phyloP scores from a whole-genome alignment of 2,888 invertebrate genomes.

The Ptychoptera contaminata region DNA sequence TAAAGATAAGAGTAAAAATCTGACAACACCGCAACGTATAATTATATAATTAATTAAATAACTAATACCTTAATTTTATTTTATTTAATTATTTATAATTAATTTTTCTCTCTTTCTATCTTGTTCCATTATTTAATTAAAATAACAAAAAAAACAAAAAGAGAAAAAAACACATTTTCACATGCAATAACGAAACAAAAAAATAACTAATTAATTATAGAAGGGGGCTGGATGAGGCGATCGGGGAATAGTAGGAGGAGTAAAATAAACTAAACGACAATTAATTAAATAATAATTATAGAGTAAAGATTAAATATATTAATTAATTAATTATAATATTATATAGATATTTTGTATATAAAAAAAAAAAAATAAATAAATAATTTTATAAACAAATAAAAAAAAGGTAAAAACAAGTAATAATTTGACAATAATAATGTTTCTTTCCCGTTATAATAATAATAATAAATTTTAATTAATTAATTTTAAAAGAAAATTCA shows the following conservation, averaged over 20 bases:
- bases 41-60: constrained; percentile 3
- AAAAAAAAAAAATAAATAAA: constrained; percentile 4
- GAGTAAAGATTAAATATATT: too few relatives aligned
- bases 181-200: constrained; percentile 11
- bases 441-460: too few relatives aligned
- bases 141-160: too few relatives aligned
- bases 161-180: constrained; percentile 15
- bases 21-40: constrained; percentile 12
- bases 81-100: constrained; percentile 4
- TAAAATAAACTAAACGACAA: too few relatives aligned
- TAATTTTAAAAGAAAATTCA: too few relatives aligned
- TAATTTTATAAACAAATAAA: constrained; percentile 8
- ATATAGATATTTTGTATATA: not conserved
- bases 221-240: too few relatives aligned
- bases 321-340: too few relatives aligned
- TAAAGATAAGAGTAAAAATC: constrained; percentile 3
- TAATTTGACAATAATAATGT: too few relatives aligned
- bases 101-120: constrained; percentile 8
- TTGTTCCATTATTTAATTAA: constrained; percentile 11
- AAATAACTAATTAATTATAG: too few relatives aligned
- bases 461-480: too few relatives aligned
- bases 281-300: too few relatives aligned
- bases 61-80: constrained; percentile 3
- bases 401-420: constrained; percentile 4
- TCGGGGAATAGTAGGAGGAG: too few relatives aligned